Conservation (phyloP, 2,888 invertebrate species). For the Eledone cirrhosa region DNA sequence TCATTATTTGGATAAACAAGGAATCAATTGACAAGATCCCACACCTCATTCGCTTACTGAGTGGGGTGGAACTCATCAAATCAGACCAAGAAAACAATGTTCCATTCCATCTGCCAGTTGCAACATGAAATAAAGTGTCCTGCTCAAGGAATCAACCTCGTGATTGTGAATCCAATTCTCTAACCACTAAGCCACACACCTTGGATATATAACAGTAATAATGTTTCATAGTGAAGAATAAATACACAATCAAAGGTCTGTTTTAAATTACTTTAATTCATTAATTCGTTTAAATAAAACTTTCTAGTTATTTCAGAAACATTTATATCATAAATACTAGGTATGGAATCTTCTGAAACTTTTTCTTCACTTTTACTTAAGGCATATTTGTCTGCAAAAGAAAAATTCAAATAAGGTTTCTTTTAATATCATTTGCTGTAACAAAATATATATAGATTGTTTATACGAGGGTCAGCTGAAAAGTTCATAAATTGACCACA, state of each 20-base stretch:
- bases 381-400: slow-evolving; percentile 50
- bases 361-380: slow-evolving; percentile 42
- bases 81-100: too few species aligned
- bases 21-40: too few species aligned
- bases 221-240: not conserved
- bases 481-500: too few species aligned
- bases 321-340: slow-evolving; percentile 62
- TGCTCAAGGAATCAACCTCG: too few species aligned
- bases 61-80: too few species aligned
- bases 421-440: not conserved
- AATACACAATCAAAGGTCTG: not conserved
- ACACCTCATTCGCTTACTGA: too few species aligned
- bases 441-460: not conserved
- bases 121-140: too few species aligned
- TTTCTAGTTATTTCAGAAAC: slow-evolving; percentile 58
- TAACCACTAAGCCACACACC: too few species aligned
- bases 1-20: too few species aligned
- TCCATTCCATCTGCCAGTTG: not conserved
- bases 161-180: not conserved
- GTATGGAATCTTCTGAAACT: slow-evolving; percentile 50
- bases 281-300: slow-evolving; percentile 41
- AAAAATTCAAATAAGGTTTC: not conserved
- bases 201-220: not conserved
- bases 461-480: too few species aligned
- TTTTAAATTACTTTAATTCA: not conserved